Evolutionary conservation across 2,113 vertebrate genomes (phyloP).

Genomic region (Zapornia atra): DNA sequence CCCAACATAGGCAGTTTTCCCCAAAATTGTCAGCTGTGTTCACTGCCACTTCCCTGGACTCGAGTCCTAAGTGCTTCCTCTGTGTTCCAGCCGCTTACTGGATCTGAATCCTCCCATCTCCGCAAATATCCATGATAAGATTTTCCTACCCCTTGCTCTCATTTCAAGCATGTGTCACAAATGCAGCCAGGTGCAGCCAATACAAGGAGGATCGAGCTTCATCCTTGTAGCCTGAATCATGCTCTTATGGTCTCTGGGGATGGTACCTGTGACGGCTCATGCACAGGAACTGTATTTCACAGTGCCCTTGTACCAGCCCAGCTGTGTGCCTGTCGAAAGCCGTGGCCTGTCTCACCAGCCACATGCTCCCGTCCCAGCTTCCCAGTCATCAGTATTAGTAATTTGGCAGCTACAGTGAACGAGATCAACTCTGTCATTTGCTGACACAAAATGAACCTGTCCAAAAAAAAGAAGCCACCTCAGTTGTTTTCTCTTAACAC

Average conservation of each 20-base stretch:
- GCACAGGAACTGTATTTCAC: neutral
- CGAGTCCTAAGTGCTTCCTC: neutral
- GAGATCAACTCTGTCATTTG: neutral
- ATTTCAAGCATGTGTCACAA: neutral
- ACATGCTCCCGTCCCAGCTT: neutral
- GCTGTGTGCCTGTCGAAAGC: neutral
- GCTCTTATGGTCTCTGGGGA: neutral
- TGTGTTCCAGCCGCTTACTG: neutral
- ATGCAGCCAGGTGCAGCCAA: neutral
- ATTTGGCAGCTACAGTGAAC: neutral
- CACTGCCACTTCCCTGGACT: neutral
- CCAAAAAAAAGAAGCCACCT: neutral
- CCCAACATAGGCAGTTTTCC: neutral
- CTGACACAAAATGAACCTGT: neutral
- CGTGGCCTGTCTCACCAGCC: neutral
- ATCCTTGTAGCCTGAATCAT: neutral
- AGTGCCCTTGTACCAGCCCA: neutral
- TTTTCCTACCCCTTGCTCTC: neutral
- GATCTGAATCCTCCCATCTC: neutral
- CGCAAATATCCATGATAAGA: neutral
- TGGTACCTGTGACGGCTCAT: neutral
- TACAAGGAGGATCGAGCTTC: neutral
- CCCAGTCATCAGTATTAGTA: neutral
- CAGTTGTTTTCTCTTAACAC: neutral
- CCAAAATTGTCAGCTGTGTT: neutral